Base-by-base conservation (phyloP, 2,113 vertebrate species). In the Austrofundulus limnaeus region DNA sequence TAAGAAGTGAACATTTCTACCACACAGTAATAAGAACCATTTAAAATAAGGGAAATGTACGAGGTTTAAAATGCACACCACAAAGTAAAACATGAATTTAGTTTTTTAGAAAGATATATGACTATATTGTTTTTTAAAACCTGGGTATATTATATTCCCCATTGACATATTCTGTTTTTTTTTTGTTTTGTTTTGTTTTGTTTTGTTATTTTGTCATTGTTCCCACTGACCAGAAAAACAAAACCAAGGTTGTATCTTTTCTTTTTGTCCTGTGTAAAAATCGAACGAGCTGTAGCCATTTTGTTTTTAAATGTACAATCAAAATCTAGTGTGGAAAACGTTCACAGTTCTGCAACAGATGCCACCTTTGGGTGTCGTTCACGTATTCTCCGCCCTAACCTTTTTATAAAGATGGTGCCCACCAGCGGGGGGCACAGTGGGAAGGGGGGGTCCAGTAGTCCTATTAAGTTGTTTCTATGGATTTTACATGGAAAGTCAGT, bases 71-170 rank as follows among this genome's bases (percentile, higher is more conserved):
- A 92, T 91, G 87, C 85, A 80, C 70, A 85, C 81, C 77, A 86
- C 78, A 83, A 83, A 84, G 37, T 85, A 72, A 81, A 85, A 93
- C 87, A 85, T 94, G 92, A 71, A 92, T 95, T 96, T 96, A 94
- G 93, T 95, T 96, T 95, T 94, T 94, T 84, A 88, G 82, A 82
- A 93, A 95, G 91, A 93, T 92, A 93, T 94, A 92, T 95, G 91
- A 86, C 53, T 88, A 79, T 80, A 55, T 93, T 91, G 80, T 89
- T 93, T 94, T 94, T 92, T 46, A 92, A 91, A 94, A 89, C 89
- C 90, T 89, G 86, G 80, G 86, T 94, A 92, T 93, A 34, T 34
- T 34, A 34, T 34, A 34, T 34, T 34, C 93, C 92, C 62, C 62
- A 62, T 65, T 74, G 77, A 54, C 81, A 74, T 61, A 58, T 78